Evolutionary conservation across 2,888 invertebrate species (phyloP), one percentile per base, ranked within the genome.

Genomic region (Sesia bembeciformis): DNA sequence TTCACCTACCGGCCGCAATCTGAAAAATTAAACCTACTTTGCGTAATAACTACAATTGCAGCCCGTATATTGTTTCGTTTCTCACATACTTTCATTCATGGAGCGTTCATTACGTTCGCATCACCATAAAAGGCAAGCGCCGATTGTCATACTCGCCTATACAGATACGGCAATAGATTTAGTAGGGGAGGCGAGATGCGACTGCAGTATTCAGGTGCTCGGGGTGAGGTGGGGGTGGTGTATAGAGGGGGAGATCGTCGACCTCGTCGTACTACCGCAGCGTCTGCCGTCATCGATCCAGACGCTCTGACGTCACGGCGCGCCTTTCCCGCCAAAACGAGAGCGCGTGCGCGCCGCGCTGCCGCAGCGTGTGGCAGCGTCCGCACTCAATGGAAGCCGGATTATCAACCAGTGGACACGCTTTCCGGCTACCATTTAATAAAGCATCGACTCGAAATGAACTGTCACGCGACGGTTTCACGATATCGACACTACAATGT

Each of bases 231-330:
- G 71, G 67, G 72, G 60, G 66, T 65, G 62, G 68, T 66, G 65
- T 66, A 66, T 70, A 69, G 66, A 76, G 78, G 78, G 76, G 78
- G 72, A 81, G 89, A 84, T 62, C 84, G 79, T 82, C 82, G 86
- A 87, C 88, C 88, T 84, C 88, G 78, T 61, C 84, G 87, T 87
- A 88, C 88, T 89, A 89, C 89, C 84, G 89, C 89, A 88, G 88
- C 88, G 88, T 88, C 89, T 88, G 84, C 84, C 84, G 83, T 81
- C 88, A 90, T 90, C 90, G 90, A 90, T 90, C 90, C 87, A 81
- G 87, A 82, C 86, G 86, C 78, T 8, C 81, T 90, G 88, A 85
- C 89, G 89, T 88, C 90, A 87, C 81, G 77, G 78, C 80, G 79
- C 84, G 84, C 77, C 77, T 82, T 90, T 90, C 90, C 90, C 90